Conservation (phyloP, 92 coral and sea anemone species). For the Anthopleura xanthogrammica region DNA sequence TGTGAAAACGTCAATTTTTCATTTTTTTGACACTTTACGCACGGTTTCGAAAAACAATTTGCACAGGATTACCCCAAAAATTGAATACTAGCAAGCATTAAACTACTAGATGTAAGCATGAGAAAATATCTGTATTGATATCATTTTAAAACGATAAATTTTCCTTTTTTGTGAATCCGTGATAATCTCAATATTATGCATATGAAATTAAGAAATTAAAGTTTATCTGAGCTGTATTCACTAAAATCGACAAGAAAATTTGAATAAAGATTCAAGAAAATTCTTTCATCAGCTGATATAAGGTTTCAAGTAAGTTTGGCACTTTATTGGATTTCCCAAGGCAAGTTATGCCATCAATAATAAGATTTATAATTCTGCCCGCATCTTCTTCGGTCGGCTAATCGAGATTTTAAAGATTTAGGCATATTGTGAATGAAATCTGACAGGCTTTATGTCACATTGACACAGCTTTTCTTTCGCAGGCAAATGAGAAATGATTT, state of each 20-base stretch:
- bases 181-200: too few relatives aligned
- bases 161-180: too few relatives aligned
- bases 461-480: background rate
- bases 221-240: too few relatives aligned
- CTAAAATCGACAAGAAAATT: background rate
- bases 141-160: too few relatives aligned
- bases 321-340: background rate
- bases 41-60: too few relatives aligned
- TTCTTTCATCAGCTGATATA: background rate
- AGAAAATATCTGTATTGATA: too few relatives aligned
- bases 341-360: background rate
- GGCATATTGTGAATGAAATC: background rate
- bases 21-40: too few relatives aligned
- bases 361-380: background rate
- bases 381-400: background rate
- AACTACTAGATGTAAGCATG: too few relatives aligned
- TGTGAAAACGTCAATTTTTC: too few relatives aligned
- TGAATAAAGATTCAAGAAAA: background rate
- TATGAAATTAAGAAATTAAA: too few relatives aligned
- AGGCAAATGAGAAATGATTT: background rate
- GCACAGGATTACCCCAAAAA: too few relatives aligned
- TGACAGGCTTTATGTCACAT: background rate
- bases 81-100: too few relatives aligned
- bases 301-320: background rate
- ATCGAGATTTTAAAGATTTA: background rate